These are phyloP conservation scores for Pristionchus pacificus DNA, from an alignment of 1,140 invertebrate species.

Conservation along the genomic window DNA sequence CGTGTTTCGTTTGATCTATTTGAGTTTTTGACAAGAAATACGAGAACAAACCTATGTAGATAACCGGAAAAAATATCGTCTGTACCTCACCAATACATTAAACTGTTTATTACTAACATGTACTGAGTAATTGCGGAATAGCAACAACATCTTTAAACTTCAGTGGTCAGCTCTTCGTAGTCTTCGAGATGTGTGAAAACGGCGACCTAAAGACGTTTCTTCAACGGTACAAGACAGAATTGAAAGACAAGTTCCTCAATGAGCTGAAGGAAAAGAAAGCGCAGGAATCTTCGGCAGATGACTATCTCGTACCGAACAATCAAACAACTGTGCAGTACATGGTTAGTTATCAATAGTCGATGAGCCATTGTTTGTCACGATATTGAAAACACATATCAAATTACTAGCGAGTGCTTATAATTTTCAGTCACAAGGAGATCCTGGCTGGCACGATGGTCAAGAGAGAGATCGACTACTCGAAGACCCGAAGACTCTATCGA, in stretches of 20 bases:
- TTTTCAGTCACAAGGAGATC: conserved; percentile 8
- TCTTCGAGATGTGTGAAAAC: conserved; percentile 19
- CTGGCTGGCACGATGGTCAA: neutral
- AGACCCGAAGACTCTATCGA: conserved; percentile 6
- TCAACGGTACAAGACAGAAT: neutral
- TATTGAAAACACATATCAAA: no score
- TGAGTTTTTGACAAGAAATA: no score
- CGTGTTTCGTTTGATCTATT: no score
- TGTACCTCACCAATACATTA: no score
- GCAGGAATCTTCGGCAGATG: conserved; percentile 16
- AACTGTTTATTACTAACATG: no score
- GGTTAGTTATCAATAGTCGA: conserved; percentile 10
- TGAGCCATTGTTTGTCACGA: no score
- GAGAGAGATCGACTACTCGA: conserved; percentile 6
- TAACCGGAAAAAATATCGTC: no score
- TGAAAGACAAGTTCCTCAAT: conserved; percentile 8
- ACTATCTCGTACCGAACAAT: conserved; percentile 11
- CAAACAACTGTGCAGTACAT: conserved; percentile 5
- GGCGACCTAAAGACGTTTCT: conserved; percentile 19
- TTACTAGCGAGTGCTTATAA: no score
- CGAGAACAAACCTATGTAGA: no score
- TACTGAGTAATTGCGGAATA: no score
- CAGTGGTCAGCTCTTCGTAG: conserved; percentile 24
- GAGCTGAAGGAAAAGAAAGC: conserved; percentile 11
- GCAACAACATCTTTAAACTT: no score